Evolutionary conservation across 2,797 vertebrate species (phyloP).

Genomic region (Pseudomugil gertrudae): DNA sequence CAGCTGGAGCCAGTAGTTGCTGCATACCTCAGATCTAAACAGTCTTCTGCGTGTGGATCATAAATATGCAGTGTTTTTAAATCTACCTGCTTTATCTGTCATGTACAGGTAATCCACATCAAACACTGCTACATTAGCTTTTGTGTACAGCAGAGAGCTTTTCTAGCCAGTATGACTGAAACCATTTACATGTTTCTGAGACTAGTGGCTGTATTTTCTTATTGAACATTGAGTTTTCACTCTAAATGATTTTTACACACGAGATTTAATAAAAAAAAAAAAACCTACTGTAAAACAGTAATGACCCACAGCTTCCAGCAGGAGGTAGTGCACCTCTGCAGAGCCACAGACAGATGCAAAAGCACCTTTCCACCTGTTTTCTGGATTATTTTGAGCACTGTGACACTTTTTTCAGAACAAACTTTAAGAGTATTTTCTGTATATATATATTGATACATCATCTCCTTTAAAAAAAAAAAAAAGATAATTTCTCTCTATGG

Average conservation of each 20-base stretch:
- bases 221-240: not conserved
- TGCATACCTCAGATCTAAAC: not conserved
- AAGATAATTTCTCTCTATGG: too few relatives aligned
- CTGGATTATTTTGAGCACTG: too few relatives aligned
- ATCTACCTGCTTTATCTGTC: not conserved
- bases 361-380: not conserved
- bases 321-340: slow-evolving; percentile 40
- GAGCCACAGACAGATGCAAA: not conserved
- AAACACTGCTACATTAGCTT: not conserved
- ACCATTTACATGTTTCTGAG: too few relatives aligned
- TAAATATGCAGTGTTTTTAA: not conserved
- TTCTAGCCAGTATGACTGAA: not conserved
- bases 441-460: too few relatives aligned
- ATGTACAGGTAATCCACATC: not conserved
- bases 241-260: too few relatives aligned
- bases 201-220: not conserved
- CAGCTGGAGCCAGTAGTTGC: too few relatives aligned
- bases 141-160: not conserved
- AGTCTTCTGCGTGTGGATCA: not conserved
- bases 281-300: slow-evolving; percentile 18
- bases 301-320: slow-evolving; percentile 43
- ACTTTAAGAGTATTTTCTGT: too few relatives aligned
- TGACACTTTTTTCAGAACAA: too few relatives aligned
- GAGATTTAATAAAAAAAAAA: too few relatives aligned
- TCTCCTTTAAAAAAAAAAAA: too few relatives aligned